Base-by-base conservation (phyloP, 2,888 invertebrate genomes). In the Lycia hirtaria region DNA sequence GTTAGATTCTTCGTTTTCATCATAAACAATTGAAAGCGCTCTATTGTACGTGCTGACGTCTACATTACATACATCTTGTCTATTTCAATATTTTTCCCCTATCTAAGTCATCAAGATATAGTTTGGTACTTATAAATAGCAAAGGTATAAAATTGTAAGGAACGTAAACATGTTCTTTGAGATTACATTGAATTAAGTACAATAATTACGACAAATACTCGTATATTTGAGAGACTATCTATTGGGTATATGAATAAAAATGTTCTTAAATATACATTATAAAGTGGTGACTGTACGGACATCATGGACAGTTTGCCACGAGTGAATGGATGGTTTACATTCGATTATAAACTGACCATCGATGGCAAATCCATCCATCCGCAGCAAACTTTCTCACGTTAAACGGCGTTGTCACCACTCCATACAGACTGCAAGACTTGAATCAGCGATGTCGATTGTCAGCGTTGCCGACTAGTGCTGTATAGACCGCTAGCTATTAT, bases 41-140 rank as follows among this genome's bases (percentile, higher is more conserved):
- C 57, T 62, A 64, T 66, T 60, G 64, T 64, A 64, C 58, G 56
- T 50, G 41, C 22, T 22, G 45, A 52, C 19, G 12, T 37, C 68
- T 68, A 72, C 64, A 68, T 61, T 57, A 73, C 73, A 72, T 67
- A 75, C 71, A 72, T 62, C 70, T 70, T 64, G 65, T 69, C 75
- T 76, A 78, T 71, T 71, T 74, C 70, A 67, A 68, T 57, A 68
- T 72, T 76, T 75, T 68, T 70, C 72, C 73, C 69, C 75, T 78
- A 78, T 72, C 78, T 77, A 77, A 49, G 60, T 63, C 56, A 60
- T 62, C 56, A 47, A 43, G 43, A 47, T 56, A 52, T 41, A 58
- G 38, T 49, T 58, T 48, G 56, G 53, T 51, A 44, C 44, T 50
- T 57, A 55, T 7, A 30, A 47, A 55, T 50, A 48, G 51, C 54